Evolutionary conservation across 2,113 vertebrate species (phyloP), one percentile per base, ranked within the genome.

Genomic region (Sinocyclocheilus grahami): DNA sequence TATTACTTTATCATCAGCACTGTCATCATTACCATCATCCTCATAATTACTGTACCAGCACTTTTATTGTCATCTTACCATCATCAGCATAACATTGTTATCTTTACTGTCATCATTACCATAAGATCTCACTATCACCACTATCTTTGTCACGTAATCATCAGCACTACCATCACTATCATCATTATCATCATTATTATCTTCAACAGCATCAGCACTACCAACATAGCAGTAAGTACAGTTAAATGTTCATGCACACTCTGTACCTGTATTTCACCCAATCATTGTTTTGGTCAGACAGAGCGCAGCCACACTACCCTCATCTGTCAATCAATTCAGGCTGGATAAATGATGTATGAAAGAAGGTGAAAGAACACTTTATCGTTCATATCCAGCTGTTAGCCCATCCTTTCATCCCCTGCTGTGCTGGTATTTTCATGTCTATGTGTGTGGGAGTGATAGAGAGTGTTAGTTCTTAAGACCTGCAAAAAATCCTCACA

Each of bases 351-450:
- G 53, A 85, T 16, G 60, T 18, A 5, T 2, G 48, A 24, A 78
- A 72, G 78, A 16, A 77, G 55, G 69, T 60, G 20, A 65, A 48
- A 39, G 48, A 78, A 85, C 27, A 85, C 60, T 85, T 84, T 80
- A 85, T 85, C 78, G 7, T 77, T 65, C 78, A 81, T 71, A 76
- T 88, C 76, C 85, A 48, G 62, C 80, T 65, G 80, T 69, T 30
- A 39, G 58, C 39, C 14, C 48, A 16, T 12, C 71, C 60, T 82
- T 86, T 82, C 20, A 77, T 87, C 72, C 69, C 55, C 48, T 51
- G 58, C 11, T 83, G 63, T 51, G 58, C 11, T 83, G 63, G 30
- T 63, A 22, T 65, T 67, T 86, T 24, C 30, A 16, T 55, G 20
- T 71, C 24, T 75, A 20, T 39, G 18, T 80, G 24, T 79, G n/a